These are phyloP conservation scores for Drosophila cracens DNA, from an alignment of 2,888 invertebrate genomes.

Conservation along the genomic window DNA sequence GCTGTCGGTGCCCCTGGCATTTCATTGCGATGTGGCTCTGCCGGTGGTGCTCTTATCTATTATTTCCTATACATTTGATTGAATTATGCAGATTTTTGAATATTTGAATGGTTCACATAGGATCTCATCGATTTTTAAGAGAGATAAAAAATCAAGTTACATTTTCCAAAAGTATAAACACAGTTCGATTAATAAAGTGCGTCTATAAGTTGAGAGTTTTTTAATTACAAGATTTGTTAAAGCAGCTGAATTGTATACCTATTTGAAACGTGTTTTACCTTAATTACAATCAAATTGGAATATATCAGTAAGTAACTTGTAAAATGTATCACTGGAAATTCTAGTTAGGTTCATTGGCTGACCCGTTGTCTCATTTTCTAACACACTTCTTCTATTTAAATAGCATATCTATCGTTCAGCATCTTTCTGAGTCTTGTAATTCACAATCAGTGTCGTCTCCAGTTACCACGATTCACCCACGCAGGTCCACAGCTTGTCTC, in stretches of 20 bases:
- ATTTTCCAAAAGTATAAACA: not conserved
- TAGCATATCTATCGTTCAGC: slow-evolving; percentile 22
- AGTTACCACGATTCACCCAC: slow-evolving; percentile 69
- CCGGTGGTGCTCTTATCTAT: slow-evolving; percentile 54
- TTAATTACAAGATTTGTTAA: not conserved
- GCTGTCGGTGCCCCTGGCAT: slow-evolving; percentile 10
- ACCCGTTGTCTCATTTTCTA: slow-evolving; percentile 45
- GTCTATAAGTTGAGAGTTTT: not conserved
- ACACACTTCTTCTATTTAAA: slow-evolving; percentile 28
- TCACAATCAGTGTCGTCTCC: slow-evolving; percentile 65
- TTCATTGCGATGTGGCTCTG: slow-evolving; percentile 57
- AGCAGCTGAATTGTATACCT: not conserved
- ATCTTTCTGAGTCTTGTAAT: slow-evolving; percentile 28
- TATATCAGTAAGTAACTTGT: slow-evolving; percentile 17
- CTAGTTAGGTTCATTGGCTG: slow-evolving; percentile 20
- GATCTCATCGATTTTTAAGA: not conserved
- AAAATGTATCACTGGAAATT: slow-evolving; percentile 7
- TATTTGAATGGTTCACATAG: slow-evolving; percentile 5
- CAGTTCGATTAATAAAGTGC: not conserved
- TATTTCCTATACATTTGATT: not conserved
- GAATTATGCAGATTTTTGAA: not conserved
- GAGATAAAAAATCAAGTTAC: not conserved
- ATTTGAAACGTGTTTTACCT: not conserved
- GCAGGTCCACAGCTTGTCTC: slow-evolving; percentile 51
- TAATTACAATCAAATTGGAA: slow-evolving; percentile 6